Conservation (phyloP, 2,797 vertebrate genomes). For the Salmo trutta region DNA sequence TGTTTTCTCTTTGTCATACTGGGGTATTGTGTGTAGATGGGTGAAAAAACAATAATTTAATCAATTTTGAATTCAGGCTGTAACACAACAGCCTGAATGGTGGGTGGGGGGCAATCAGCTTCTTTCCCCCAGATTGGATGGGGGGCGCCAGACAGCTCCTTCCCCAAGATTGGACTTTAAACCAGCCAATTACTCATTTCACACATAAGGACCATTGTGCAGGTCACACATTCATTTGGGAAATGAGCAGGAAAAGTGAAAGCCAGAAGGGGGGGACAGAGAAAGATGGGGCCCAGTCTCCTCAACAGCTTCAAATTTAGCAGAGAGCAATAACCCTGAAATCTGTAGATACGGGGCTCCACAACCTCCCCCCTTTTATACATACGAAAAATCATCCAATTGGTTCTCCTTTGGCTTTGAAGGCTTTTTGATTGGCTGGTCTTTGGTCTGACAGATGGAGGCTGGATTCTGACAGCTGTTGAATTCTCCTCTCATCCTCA, state of each 20-base stretch:
- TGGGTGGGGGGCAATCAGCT: neutral
- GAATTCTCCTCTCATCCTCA: conserved; percentile 32
- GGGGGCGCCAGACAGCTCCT: neutral
- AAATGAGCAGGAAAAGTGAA: conserved; percentile 44
- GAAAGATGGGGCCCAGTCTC: conserved; percentile 2
- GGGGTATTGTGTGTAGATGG: no score
- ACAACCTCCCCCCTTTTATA: conserved; percentile 23
- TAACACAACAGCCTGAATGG: neutral
- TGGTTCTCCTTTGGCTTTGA: conserved; percentile 28
- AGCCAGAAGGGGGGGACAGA: conserved; percentile 7
- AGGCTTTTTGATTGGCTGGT: conserved; percentile 15
- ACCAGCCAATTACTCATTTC: conserved; percentile 52
- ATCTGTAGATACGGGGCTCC: conserved; percentile 21
- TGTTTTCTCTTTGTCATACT: no score
- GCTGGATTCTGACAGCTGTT: conserved; percentile 40
- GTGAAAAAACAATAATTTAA: no score
- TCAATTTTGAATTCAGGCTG: no score
- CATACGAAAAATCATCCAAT: conserved; percentile 25
- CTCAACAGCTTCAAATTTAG: conserved; percentile 38
- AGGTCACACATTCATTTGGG: conserved; percentile 51
- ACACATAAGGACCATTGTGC: conserved; percentile 45
- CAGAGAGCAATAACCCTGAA: conserved; percentile 34
- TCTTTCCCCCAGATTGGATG: neutral
- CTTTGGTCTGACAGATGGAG: conserved; percentile 36
- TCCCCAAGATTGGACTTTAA: conserved; percentile 45